Base-by-base conservation (phyloP, 2,797 vertebrate species). In the Mustela erminea region DNA sequence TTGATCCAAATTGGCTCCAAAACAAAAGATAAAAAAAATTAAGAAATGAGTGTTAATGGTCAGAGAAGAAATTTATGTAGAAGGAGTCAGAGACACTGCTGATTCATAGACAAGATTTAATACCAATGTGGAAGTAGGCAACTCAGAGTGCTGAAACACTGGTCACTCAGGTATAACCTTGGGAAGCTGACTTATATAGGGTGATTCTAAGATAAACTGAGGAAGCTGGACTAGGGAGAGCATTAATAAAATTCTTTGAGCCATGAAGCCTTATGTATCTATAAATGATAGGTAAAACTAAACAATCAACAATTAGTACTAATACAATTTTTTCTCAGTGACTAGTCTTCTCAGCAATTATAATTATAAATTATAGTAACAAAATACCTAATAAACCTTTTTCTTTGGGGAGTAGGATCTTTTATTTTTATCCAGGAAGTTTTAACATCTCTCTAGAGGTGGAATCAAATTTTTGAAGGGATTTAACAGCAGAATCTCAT, bases 321-420 rank as follows among this genome's bases (percentile, higher is more conserved):
- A 46, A 92, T 35, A 21, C 11, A 83, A 74, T 78, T 92, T 96
- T 15, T 93, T 93, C 58, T 87, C 54, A 78, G 21, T 12, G 64
- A 82, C 32, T 82, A 68, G 43, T 87, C 6, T 87, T 88, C 95
- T 93, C 14, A 70, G 49, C 23, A 87, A 32, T 49, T 77, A 74
- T 74, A 74, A 74, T 74, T 43, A 49, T 49, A 94, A 95, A 81
- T 62, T 88, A 62, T 68, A 90, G 78, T 64, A 54, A 77, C n/a
- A 64, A 82, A 52, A 74, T 92, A 85, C 13, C 11, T 49, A 54
- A 80, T 52, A 82, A 96, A n/a, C 4, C 7, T 0, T 87, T 94
- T 95, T 74, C 77, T 81, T 20, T 11, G 13, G 13, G 2, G 18
- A 9, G 43, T 84, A 60, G 17, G 9, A 86, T 83, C 13, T 95